Conservation (phyloP, 1,140 invertebrate genomes). For the Teleopsis dalmanni region DNA sequence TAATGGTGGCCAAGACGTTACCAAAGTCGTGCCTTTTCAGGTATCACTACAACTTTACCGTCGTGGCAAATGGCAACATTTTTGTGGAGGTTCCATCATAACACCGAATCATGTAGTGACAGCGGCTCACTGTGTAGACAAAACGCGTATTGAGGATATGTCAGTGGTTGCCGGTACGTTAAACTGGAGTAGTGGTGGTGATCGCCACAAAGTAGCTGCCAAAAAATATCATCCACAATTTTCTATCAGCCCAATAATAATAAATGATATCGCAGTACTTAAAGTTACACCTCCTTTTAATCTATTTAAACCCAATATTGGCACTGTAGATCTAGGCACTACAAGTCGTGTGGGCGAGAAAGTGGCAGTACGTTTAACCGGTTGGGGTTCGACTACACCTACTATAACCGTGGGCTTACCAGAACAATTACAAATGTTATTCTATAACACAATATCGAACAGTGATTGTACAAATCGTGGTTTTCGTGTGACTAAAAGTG, state of each 20-base stretch:
- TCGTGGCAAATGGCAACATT: slow-evolving; percentile 33
- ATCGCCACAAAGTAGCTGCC: slow-evolving; percentile 19
- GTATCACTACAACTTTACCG: slow-evolving; percentile 28
- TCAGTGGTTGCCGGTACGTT: slow-evolving; percentile 45
- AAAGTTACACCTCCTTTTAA: slow-evolving; percentile 28
- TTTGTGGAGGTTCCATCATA: slow-evolving; percentile 44
- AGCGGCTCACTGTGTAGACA: slow-evolving; percentile 42
- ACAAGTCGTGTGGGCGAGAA: slow-evolving; percentile 23
- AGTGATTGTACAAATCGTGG: slow-evolving; percentile 31
- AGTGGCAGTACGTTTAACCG: slow-evolving; percentile 27
- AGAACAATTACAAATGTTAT: slow-evolving; percentile 27
- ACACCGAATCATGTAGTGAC: slow-evolving; percentile 38
- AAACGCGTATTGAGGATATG: slow-evolving; percentile 30
- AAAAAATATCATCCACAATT: slow-evolving; percentile 34
- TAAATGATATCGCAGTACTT: slow-evolving; percentile 37
- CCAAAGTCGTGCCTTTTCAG: slow-evolving; percentile 32
- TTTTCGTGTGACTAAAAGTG: slow-evolving; percentile 34
- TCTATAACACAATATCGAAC: slow-evolving; percentile 37
- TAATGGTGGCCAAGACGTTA: slow-evolving; percentile 30
- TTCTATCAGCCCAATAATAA: slow-evolving; percentile 23
- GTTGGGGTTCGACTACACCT: slow-evolving; percentile 36
- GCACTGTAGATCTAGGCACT: slow-evolving; percentile 21
- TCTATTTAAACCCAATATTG: slow-evolving; percentile 18
- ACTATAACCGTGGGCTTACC: slow-evolving; percentile 20
- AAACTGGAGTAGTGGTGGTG: slow-evolving; percentile 44